A percentile compares a stretch with the other conserved stretches of the same genome.
Evolutionary conservation across 1,140 invertebrate species (phyloP).

Genomic region (Cydia strobilella): DNA sequence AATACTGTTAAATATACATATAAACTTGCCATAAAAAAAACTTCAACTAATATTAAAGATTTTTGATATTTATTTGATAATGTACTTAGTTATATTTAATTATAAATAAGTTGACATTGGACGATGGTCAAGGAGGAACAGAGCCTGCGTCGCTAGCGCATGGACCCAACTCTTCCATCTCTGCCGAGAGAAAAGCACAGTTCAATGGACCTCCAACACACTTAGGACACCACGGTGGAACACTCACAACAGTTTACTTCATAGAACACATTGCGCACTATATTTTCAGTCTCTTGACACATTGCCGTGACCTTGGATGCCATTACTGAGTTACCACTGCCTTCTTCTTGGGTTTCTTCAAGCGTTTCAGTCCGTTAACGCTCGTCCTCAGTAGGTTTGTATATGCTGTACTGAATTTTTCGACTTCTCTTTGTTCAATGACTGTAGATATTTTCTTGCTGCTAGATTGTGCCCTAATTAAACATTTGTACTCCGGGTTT

Average conservation of each 20-base stretch:
- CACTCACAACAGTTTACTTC: conserved; percentile 41
- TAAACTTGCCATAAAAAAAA: not conserved
- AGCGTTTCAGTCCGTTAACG: conserved; percentile 92
- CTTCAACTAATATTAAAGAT: conserved; percentile 21
- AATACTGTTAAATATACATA: too few relatives aligned
- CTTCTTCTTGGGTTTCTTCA: conserved; percentile 89
- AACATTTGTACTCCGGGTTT: conserved; percentile 88
- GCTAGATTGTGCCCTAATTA: conserved; percentile 86
- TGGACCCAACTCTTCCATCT: conserved; percentile 76
- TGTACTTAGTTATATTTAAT: conserved; percentile 44
- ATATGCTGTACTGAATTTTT: conserved; percentile 92
- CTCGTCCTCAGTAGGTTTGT: conserved; percentile 91
- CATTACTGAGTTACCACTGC: conserved; percentile 68
- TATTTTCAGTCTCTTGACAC: conserved; percentile 58
- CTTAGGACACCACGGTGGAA: conserved; percentile 46
- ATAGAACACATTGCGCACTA: conserved; percentile 49
- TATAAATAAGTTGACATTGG: conserved; percentile 55
- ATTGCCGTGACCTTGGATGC: conserved; percentile 40
- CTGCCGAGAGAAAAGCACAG: conserved; percentile 68
- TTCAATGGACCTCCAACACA: conserved; percentile 68
- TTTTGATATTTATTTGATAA: conserved; percentile 53
- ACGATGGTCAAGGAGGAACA: conserved; percentile 63
- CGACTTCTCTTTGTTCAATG: conserved; percentile 90
- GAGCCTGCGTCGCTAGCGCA: conserved; percentile 59
- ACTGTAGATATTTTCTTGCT: conserved; percentile 91